A percentile compares a stretch with the other conserved stretches of the same genome.
Conservation (phyloP, 2,888 invertebrate genomes). For the Beris morrisii region DNA sequence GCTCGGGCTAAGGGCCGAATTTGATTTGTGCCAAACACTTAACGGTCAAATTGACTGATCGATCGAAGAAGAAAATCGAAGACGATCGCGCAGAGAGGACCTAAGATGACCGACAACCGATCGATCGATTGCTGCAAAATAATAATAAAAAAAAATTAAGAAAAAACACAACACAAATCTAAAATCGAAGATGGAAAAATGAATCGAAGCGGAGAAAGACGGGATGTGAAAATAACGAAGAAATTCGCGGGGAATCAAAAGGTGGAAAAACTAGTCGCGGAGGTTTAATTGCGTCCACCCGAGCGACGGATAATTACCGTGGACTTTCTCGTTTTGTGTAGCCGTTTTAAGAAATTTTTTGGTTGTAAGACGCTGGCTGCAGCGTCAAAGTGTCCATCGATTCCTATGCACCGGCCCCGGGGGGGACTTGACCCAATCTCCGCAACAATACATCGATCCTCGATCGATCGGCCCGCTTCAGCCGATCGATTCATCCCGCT, state of each 20-base stretch:
- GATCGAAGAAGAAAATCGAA: slow-evolving; percentile 15
- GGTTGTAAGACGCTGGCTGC: slow-evolving; percentile 1
- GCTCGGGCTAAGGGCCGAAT: slow-evolving; percentile 7
- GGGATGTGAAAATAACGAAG: neutral
- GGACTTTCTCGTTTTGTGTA: slow-evolving; percentile 41
- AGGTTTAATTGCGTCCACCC: slow-evolving; percentile 44
- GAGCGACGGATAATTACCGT: slow-evolving; percentile 43
- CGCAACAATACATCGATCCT: slow-evolving; percentile 4
- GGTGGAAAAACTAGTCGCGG: slow-evolving; percentile 43
- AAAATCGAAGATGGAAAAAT: slow-evolving; percentile 14
- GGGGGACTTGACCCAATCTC: slow-evolving; percentile 3
- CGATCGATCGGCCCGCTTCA: slow-evolving; percentile 6
- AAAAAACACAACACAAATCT: neutral
- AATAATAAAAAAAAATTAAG: neutral
- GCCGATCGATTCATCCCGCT: neutral
- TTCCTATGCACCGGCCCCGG: neutral
- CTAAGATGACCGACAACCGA: slow-evolving; percentile 1
- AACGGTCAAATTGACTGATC: slow-evolving; percentile 35
- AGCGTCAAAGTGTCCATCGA: slow-evolving; percentile 7
- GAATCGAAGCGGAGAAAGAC: neutral
- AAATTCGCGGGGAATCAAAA: slow-evolving; percentile 6
- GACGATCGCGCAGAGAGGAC: slow-evolving; percentile 13
- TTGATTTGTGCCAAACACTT: slow-evolving; percentile 36
- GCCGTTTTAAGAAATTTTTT: slow-evolving; percentile 29
- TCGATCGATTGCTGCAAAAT: neutral